A percentile compares a stretch with the other conserved stretches of the same genome.
Conservation (phyloP, 2,888 invertebrate species). For the Heliconius charithonia region DNA sequence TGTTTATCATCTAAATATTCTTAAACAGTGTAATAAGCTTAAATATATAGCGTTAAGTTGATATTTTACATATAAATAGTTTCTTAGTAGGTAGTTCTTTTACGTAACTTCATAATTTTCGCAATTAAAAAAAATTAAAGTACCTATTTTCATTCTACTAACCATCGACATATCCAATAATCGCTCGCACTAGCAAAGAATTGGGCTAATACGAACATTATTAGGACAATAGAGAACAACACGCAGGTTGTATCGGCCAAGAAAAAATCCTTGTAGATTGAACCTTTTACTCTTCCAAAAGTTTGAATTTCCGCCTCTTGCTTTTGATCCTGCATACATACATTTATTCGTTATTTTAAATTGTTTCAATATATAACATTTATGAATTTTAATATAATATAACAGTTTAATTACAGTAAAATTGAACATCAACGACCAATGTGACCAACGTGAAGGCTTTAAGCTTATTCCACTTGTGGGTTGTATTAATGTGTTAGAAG, state of each 20-base stretch:
- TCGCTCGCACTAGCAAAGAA: slow-evolving; percentile 74
- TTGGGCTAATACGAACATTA: slow-evolving; percentile 84
- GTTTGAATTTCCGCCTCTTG: slow-evolving; percentile 70
- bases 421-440: slow-evolving; percentile 64
- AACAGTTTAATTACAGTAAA: slow-evolving; percentile 54
- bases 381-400: neutral
- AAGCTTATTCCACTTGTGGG: slow-evolving; percentile 65
- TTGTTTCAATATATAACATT: neutral
- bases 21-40: no score
- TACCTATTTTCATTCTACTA: slow-evolving; percentile 31
- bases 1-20: no score
- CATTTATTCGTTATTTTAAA: neutral
- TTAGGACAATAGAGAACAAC: slow-evolving; percentile 59
- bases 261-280: slow-evolving; percentile 75
- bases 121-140: neutral
- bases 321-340: slow-evolving; percentile 66
- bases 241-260: slow-evolving; percentile 64
- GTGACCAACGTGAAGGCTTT: slow-evolving; percentile 60
- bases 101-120: no score
- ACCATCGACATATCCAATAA: slow-evolving; percentile 78
- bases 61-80: no score
- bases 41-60: no score
- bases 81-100: no score
- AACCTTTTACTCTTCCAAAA: slow-evolving; percentile 67
- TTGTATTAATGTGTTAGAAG: slow-evolving; percentile 48